phyloP scores from a whole-genome alignment of 2,113 vertebrate species.

The Chaetorhynchus papuensis region DNA sequence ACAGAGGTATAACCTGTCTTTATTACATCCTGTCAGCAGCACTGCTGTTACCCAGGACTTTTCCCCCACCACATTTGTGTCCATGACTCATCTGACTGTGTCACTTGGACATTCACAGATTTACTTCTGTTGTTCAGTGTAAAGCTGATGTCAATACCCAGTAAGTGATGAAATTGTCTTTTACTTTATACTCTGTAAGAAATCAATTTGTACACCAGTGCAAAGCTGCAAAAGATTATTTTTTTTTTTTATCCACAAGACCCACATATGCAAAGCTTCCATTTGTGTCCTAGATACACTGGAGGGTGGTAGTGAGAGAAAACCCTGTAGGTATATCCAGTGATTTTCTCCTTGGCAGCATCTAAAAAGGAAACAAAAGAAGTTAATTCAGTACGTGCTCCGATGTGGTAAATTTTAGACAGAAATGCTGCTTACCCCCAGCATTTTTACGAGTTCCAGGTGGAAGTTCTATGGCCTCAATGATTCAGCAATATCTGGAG shows the following conservation, averaged over 20 bases:
- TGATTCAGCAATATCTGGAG: neutral
- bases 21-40: neutral
- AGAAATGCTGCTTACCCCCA: neutral
- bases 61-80: rapidly evolving
- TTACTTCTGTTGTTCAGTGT: neutral
- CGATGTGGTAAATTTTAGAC: neutral
- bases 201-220: neutral
- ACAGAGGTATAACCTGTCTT: neutral
- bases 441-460: neutral
- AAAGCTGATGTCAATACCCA: neutral
- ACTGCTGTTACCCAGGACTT: neutral
- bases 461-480: neutral
- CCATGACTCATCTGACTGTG: neutral
- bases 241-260: neutral
- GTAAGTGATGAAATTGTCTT: rapidly evolving
- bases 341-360: neutral
- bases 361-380: neutral
- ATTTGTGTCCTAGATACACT: neutral
- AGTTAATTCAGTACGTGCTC: neutral
- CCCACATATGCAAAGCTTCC: neutral
- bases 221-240: neutral
- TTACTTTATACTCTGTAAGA: neutral
- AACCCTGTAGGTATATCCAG: neutral
- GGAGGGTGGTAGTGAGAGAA: neutral
- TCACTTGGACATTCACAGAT: neutral